Base-by-base conservation (phyloP, 2,113 vertebrate genomes). In the Talpa occidentalis region DNA sequence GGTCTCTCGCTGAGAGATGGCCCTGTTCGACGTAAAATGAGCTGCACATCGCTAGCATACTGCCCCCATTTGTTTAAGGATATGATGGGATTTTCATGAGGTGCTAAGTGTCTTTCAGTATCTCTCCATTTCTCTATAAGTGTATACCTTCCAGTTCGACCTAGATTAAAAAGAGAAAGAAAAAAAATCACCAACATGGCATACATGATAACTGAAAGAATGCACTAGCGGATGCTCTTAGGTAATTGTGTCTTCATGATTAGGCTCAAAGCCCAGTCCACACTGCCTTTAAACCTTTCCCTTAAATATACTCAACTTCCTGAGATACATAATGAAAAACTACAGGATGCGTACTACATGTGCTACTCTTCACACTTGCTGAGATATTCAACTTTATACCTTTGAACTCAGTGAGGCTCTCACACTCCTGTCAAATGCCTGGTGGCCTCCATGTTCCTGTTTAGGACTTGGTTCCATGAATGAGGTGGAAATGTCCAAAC, bases 11-110 rank as follows among this genome's bases (percentile, higher is more conserved):
- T 99, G 44, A 99, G 98, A 0, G 99, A 99, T 0, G 99, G 99
- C 74, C 99, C 99, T 0, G 99, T 99, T 42, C 99, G 99, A 5
- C 99, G 98, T 81, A 99, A 98, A 92, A 99, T 99, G 1, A 99
- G 98, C 98, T 99, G 99, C 11, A 99, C 99, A 3, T 99, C 99
- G 22, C 99, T 99, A 0, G 99, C 99, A 59, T 99, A 99, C 96
- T 99, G 99, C 0, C 99, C 99, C 99, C 99, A 99, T 84, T 99
- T 99, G 98, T 99, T 99, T 62, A 99, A 97, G 35, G 99, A 99
- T 54, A 99, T 99, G 74, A 99, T 98, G 2, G 99, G 99, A 87
- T 99, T 99, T 90, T 99, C 99, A 3, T 99, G 99, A 11, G 99
- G 99, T 8, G 99, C 99, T 24, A 99, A 96, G 94, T 99, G 99